A percentile compares a stretch with the other conserved stretches of the same genome.
Evolutionary conservation across 2,113 vertebrate species (phyloP).

Genomic region (Oryzias curvinotus): DNA sequence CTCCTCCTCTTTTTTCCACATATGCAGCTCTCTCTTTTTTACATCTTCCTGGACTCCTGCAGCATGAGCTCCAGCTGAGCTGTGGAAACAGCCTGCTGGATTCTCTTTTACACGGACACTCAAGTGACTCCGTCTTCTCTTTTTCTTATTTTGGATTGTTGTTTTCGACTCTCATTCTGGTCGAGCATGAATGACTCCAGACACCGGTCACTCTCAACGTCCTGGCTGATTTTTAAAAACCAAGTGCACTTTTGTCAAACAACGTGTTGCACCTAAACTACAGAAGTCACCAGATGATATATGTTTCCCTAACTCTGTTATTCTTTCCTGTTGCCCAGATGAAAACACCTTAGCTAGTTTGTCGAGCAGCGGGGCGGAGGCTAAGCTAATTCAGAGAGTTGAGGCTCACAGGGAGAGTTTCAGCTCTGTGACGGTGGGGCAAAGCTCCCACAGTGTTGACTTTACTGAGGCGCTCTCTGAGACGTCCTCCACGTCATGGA

Average conservation of each 20-base stretch:
- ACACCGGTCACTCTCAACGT: constrained; percentile 31
- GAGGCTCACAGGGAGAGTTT: constrained; percentile 68
- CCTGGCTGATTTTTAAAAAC: constrained; percentile 28
- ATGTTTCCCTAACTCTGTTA: constrained; percentile 70
- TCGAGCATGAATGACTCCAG: constrained; percentile 50
- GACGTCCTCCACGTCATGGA: constrained; percentile 68
- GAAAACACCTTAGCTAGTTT: constrained; percentile 83
- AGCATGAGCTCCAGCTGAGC: constrained; percentile 24
- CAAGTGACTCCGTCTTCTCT: background rate
- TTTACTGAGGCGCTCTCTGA: constrained; percentile 79
- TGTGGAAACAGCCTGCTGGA: background rate
- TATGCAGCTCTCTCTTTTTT: constrained; percentile 1
- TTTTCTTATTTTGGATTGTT: constrained; percentile 2
- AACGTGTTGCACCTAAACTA: constrained; percentile 39
- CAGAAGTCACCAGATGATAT: constrained; percentile 52
- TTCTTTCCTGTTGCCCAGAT: constrained; percentile 79
- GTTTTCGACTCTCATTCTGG: constrained; percentile 11
- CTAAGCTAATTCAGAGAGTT: constrained; percentile 75
- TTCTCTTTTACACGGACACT: constrained; percentile 29
- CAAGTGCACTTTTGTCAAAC: constrained; percentile 36
- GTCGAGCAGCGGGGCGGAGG: constrained; percentile 76
- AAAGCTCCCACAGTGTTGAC: constrained; percentile 63
- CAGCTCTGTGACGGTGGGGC: constrained; percentile 75
- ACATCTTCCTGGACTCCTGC: constrained; percentile 7
- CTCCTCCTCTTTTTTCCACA: constrained; percentile 10